These are phyloP conservation scores for Pseudolaguvia tuberculata DNA, from an alignment of 2,113 vertebrate species.

Conservation along the genomic window DNA sequence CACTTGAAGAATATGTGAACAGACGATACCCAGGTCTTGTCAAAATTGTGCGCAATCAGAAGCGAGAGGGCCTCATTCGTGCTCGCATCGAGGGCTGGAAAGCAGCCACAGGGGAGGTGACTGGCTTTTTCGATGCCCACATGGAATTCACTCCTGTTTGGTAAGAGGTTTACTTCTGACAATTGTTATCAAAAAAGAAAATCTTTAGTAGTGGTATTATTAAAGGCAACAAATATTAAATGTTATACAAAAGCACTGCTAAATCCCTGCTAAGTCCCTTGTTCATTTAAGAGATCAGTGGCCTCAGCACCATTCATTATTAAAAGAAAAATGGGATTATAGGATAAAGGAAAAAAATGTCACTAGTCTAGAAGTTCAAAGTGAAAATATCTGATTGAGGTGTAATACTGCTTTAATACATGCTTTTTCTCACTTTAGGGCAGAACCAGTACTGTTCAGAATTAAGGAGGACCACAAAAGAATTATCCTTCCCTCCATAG, in stretches of 20 bases:
- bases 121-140: conserved; percentile 93
- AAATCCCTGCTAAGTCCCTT: background rate
- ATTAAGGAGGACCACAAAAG: conserved; percentile 87
- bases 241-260: background rate
- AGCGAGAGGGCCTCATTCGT: conserved; percentile 90
- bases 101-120: conserved; percentile 84
- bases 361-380: background rate
- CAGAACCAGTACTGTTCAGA: conserved; percentile 86
- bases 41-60: conserved; percentile 93
- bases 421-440: conserved; percentile 68
- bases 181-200: background rate
- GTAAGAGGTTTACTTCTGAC: conserved; percentile 63
- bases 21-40: conserved; percentile 92
- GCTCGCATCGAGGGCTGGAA: conserved; percentile 96
- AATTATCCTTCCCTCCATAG: conserved; percentile 91
- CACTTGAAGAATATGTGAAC: conserved; percentile 91
- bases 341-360: background rate
- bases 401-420: conserved; percentile 12
- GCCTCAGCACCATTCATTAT: background rate
- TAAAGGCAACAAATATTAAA: too few relatives aligned
- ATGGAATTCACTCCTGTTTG: conserved; percentile 95
- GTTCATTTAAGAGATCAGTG: background rate
- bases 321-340: background rate
- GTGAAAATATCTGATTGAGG: background rate
- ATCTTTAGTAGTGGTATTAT: background rate